phyloP scores from a whole-genome alignment of 2,797 vertebrate species.

The Mico argentatus region DNA sequence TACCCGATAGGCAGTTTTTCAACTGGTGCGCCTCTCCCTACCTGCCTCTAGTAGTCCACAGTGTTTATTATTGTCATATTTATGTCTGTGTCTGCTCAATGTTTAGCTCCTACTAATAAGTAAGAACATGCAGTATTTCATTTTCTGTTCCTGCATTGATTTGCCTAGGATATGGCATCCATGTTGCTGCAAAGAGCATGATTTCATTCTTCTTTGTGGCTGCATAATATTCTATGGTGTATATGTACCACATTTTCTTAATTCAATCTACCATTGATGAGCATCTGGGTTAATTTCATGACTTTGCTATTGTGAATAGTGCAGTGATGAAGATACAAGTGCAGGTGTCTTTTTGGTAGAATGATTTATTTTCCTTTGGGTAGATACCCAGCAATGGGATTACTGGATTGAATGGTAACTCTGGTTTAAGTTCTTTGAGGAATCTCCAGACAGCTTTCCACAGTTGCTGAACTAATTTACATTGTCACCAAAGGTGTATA shows the following conservation, averaged over 20 bases:
- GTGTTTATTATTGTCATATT: too few relatives aligned
- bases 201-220: neutral
- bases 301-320: neutral
- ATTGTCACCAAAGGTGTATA: neutral
- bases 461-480: neutral
- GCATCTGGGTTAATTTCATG: neutral
- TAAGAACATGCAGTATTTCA: neutral
- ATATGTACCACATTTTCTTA: neutral
- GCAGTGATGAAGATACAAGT: neutral
- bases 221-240: neutral
- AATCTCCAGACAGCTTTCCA: neutral
- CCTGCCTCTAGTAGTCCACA: too few relatives aligned
- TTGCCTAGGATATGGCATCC: neutral
- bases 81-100: neutral
- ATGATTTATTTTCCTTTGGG: neutral
- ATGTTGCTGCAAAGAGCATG: neutral
- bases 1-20: too few relatives aligned
- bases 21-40: too few relatives aligned
- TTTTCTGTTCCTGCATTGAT: neutral
- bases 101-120: neutral
- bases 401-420: neutral
- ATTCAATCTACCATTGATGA: neutral
- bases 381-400: neutral
- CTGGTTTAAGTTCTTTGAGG: neutral
- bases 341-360: neutral